These are phyloP conservation scores for Diabrotica balteata DNA, from an alignment of 2,888 invertebrate genomes.

Conservation along the genomic window DNA sequence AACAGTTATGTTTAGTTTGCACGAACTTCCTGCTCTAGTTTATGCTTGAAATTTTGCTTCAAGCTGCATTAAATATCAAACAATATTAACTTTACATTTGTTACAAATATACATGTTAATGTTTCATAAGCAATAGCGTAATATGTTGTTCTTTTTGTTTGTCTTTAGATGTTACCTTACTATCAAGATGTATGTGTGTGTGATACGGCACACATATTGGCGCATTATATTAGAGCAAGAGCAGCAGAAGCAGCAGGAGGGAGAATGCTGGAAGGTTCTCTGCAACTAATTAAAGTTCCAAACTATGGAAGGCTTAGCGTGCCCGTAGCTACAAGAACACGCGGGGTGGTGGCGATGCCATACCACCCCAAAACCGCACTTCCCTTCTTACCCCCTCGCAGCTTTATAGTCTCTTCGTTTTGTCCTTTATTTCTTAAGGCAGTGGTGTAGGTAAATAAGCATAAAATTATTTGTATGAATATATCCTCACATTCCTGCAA, in stretches of 20 bases:
- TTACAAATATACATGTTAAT: no score
- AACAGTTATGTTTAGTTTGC: no score
- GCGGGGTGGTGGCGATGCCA: constrained; percentile 33
- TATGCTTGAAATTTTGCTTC: no score
- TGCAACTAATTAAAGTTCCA: constrained; percentile 62
- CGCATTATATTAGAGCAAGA: constrained; percentile 55
- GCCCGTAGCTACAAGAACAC: constrained; percentile 50
- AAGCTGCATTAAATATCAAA: no score
- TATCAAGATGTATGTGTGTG: constrained; percentile 18
- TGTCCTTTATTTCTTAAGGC: constrained; percentile 8
- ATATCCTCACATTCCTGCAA: no score
- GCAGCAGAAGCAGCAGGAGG: constrained; percentile 39
- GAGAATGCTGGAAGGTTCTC: constrained; percentile 54
- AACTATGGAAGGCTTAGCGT: constrained; percentile 59
- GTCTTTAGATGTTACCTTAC: no score
- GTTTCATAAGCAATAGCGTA: no score
- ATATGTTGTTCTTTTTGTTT: no score
- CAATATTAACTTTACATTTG: no score
- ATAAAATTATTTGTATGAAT: background rate
- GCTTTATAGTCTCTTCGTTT: constrained; percentile 24
- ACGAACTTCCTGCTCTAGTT: no score
- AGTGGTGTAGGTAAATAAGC: constrained; percentile 3
- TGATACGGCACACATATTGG: constrained; percentile 43
- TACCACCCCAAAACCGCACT: constrained; percentile 38
- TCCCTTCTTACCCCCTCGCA: constrained; percentile 39